A percentile compares a stretch with the other conserved stretches of the same genome.
Evolutionary conservation across 2,113 vertebrate species (phyloP).

Genomic region (Rhinopomastus cyanomelas): DNA sequence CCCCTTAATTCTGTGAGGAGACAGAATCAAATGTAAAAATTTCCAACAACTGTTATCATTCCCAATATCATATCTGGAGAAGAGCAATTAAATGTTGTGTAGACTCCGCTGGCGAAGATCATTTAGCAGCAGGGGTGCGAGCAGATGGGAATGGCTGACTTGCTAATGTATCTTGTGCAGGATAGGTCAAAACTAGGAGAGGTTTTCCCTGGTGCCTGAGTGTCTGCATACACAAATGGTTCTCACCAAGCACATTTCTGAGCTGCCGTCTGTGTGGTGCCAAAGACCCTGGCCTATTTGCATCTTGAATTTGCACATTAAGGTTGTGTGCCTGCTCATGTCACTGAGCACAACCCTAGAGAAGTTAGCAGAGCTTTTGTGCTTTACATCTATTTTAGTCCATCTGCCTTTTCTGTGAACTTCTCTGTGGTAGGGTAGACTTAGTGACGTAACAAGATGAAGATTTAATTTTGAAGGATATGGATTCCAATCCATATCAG

Average conservation of each 20-base stretch:
- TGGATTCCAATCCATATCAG: not conserved
- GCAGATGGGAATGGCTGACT: constrained; percentile 1
- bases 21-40: not conserved
- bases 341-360: not conserved
- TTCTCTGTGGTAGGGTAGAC: not conserved
- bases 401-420: not conserved
- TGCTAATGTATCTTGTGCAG: not conserved
- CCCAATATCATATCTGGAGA: not conserved
- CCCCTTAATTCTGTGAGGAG: not conserved
- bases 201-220: not conserved
- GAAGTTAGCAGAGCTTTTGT: not conserved
- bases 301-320: not conserved
- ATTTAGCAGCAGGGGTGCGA: not conserved
- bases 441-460: not conserved
- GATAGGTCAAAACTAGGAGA: not conserved
- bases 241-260: not conserved
- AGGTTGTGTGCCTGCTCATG: not conserved
- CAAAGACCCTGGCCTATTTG: not conserved
- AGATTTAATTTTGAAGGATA: not conserved
- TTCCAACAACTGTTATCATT: not conserved
- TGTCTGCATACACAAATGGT: not conserved
- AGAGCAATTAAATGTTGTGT: not conserved
- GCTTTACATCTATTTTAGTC: not conserved
- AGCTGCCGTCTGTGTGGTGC: not conserved
- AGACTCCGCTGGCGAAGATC: not conserved